Evolutionary conservation across 2,113 vertebrate genomes (phyloP), one percentile per base, ranked within the genome.

Genomic region (Tiliqua scincoides): DNA sequence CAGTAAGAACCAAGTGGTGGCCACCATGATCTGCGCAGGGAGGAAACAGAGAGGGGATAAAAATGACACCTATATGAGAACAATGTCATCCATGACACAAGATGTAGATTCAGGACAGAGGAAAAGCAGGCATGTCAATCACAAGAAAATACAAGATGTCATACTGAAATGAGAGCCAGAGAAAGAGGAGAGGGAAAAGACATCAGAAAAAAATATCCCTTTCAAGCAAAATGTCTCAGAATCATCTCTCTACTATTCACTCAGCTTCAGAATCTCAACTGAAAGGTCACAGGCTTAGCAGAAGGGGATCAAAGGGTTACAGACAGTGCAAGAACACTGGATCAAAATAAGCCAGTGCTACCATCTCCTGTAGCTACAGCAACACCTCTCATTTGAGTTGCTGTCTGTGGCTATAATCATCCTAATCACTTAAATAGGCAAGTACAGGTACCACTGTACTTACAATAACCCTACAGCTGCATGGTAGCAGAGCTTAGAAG

Each of bases 401-500:
- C 30, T 76, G 48, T 54, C 52, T 54, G 48, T 30, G 3, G 52
- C 74, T 57, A 57, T 30, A 76, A 20, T 57, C 25, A 54, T 8
- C 52, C n/a, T 11, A 10, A 57, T 32, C 30, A 59, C 18, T 59
- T 77, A 77, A 77, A 77, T 11, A 77, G 54, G 30, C 52, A 59
- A 30, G 23, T 35, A 59, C 20, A 77, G 18, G 48, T 57, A 48
- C 43, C 43, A 48, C 43, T 48, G 43, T 70, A 30, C 54, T 9
- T 8, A 35, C 32, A 87, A 93, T 87, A 84, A 90, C 76, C 85
- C 72, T 2, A 83, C 91, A 83, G 76, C 89, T 18, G 85, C 14
- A 52, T 21, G 18, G 88, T 86, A 88, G 86, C 71, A 84, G 87
- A 94, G 91, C 0, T 0, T 75, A 79, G 20, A 72, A 43, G 71